phyloP scores from a whole-genome alignment of 1,140 invertebrate genomes.

The Drosophila tropicalis region DNA sequence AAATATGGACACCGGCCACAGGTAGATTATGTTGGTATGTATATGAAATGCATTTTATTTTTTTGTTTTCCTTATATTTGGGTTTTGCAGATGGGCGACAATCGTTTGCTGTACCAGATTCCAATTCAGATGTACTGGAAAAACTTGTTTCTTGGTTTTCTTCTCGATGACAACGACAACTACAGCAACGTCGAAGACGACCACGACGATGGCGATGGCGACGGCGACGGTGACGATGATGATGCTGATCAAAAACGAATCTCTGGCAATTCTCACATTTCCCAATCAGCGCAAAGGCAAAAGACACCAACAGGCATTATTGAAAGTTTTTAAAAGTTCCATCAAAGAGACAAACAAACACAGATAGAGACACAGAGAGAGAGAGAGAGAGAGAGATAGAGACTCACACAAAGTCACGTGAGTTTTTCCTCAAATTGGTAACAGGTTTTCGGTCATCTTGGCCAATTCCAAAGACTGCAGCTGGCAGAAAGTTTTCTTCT shows the following conservation, averaged over 20 bases:
- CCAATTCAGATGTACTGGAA: constrained; percentile 46
- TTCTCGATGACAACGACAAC: constrained; percentile 6
- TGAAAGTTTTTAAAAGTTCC: constrained; percentile 57
- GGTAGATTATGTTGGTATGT: not conserved
- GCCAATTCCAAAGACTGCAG: constrained; percentile 20
- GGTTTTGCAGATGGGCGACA: constrained; percentile 39
- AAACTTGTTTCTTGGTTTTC: constrained; percentile 38
- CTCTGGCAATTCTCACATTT: constrained; percentile 51
- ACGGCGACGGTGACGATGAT: not conserved
- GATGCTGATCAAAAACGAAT: constrained; percentile 43
- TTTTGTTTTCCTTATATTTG: not conserved
- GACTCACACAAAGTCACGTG: constrained; percentile 11
- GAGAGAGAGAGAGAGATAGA: constrained; percentile 15
- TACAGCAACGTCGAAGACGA: not conserved
- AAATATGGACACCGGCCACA: not conserved
- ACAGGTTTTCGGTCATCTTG: constrained; percentile 20
- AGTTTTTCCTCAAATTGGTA: constrained; percentile 27
- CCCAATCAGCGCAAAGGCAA: constrained; percentile 46
- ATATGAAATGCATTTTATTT: constrained; percentile 13
- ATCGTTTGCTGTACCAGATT: constrained; percentile 49
- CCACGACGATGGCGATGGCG: not conserved
- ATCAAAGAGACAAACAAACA: constrained; percentile 23
- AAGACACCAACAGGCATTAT: constrained; percentile 36
- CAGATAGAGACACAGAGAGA: not conserved
- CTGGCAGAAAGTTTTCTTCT: constrained; percentile 20